Evolutionary conservation across 2,888 invertebrate species (phyloP).

Genomic region (Protodeltote pygarga): DNA sequence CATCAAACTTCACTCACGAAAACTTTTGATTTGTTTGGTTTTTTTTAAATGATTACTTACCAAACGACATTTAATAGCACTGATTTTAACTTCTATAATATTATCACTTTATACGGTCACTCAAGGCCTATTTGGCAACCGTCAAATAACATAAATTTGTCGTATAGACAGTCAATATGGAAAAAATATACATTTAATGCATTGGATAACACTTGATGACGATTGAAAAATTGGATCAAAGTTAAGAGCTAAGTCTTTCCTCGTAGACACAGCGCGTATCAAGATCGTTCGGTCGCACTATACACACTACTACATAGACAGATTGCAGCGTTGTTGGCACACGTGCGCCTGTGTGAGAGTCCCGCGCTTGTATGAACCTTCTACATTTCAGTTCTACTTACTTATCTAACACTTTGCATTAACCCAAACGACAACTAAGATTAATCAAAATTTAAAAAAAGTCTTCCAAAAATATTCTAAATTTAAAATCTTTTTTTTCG

Average conservation of each 20-base stretch:
- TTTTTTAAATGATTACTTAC: neutral
- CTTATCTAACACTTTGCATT: conserved; percentile 73
- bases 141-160: too few species aligned
- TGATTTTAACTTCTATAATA: neutral
- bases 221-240: too few species aligned
- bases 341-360: conserved; percentile 68
- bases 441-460: conserved; percentile 17
- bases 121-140: too few species aligned
- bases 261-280: conserved; percentile 35
- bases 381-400: conserved; percentile 76
- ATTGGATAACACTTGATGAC: too few species aligned
- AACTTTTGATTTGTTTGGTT: too few species aligned
- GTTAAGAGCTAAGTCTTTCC: conserved; percentile 14
- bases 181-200: too few species aligned
- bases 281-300: conserved; percentile 61
- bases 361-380: conserved; percentile 79
- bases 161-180: too few species aligned
- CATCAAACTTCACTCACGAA: too few species aligned
- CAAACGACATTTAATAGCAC: neutral
- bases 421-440: conserved; percentile 62
- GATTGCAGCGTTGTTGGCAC: conserved; percentile 74
- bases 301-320: conserved; percentile 66
- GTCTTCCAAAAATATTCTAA: conserved; percentile 19
- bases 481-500: conserved; percentile 19
- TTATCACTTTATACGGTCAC: too few species aligned